Conservation (phyloP, 2,888 invertebrate genomes). For the Epinotia bilunana region DNA sequence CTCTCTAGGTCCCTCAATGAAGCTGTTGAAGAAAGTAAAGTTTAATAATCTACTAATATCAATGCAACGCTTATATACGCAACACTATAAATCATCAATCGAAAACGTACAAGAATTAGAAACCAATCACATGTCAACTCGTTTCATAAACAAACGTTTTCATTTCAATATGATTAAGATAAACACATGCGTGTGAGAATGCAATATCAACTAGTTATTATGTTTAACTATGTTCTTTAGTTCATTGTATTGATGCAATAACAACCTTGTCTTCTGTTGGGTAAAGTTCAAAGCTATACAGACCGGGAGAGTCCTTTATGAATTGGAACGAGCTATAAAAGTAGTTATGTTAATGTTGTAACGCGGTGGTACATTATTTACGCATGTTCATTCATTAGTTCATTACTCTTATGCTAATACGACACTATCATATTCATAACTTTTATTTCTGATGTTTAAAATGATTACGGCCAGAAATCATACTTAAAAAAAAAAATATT, state of each 20-base stretch:
- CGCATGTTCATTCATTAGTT: slow-evolving; percentile 10
- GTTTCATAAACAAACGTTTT: slow-evolving; percentile 32
- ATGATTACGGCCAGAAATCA: not conserved
- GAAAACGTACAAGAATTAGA: slow-evolving; percentile 38
- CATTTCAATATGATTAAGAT: slow-evolving; percentile 28
- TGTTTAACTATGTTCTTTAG: not conserved
- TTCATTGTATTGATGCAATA: not conserved
- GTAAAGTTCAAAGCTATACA: not conserved
- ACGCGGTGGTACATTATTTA: slow-evolving; percentile 6
- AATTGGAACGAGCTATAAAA: not conserved
- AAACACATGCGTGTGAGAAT: slow-evolving; percentile 32
- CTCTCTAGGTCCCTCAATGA: too few relatives aligned
- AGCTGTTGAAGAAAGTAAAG: not conserved
- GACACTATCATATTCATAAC: not conserved
- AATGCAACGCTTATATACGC: not conserved
- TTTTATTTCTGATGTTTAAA: not conserved
- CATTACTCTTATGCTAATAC: not conserved
- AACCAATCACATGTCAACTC: slow-evolving; percentile 30
- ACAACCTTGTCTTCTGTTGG: not conserved
- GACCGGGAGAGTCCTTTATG: not conserved
- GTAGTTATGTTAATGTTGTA: slow-evolving; percentile 7
- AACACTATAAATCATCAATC: slow-evolving; percentile 14
- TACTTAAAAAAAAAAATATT: too few relatives aligned
- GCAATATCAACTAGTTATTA: not conserved
- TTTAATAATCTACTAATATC: not conserved